Evolutionary conservation across 2,888 invertebrate species (phyloP), one percentile per base, ranked within the genome.

Genomic region (Lucinisca nassula): DNA sequence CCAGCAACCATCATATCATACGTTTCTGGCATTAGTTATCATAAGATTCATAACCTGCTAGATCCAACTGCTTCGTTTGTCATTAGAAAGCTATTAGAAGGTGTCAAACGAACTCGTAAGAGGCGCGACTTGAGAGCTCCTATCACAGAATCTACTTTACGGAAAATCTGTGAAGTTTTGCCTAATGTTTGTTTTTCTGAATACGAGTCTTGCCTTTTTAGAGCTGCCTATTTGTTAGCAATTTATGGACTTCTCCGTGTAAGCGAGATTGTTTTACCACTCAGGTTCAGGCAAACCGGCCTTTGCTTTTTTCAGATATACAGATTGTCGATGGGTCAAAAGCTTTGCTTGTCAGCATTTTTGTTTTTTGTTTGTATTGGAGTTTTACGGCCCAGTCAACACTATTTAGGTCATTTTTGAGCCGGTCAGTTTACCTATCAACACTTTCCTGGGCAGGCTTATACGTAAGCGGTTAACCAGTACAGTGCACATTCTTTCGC

Each of bases 191-290:
- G 12, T 70, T 70, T 27, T 30, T 45, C 40, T 24, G 40, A 17
- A 8, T 40, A 40, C 21, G 75, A 75, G 49, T 12, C 40, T 17
- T 37, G 17, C 14, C 27, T 40, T 12, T 32, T 49, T 27, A 12
- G 30, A 1, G 40, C 58, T 8, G 89, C 97, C 97, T 96, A 99
- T 99, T 96, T 99, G 99, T n/a, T 40, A 21, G 73, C 79, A n/a
- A 72, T 24, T 35, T 79, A 37, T 37, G 73, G 73, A 4, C 38
- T 73, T 24, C 30, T 73, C 24, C 38, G 73, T 3, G 73, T 73
- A 6, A 40, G 73, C 21, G 73, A 73, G 24, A 8, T 37, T 37
- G 73, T 73, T 37, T 40, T 40, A 37, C 38, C 38, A 73, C 8
- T 24, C 38, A 4, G 8, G n/a, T 37, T 3, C 73, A 61, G 32